A percentile compares a stretch with the other conserved stretches of the same genome.
These are phyloP conservation scores for Morbakka virulenta DNA, from an alignment of 30 jellyfish, hydroid and myxozoan species.

Conservation along the genomic window DNA sequence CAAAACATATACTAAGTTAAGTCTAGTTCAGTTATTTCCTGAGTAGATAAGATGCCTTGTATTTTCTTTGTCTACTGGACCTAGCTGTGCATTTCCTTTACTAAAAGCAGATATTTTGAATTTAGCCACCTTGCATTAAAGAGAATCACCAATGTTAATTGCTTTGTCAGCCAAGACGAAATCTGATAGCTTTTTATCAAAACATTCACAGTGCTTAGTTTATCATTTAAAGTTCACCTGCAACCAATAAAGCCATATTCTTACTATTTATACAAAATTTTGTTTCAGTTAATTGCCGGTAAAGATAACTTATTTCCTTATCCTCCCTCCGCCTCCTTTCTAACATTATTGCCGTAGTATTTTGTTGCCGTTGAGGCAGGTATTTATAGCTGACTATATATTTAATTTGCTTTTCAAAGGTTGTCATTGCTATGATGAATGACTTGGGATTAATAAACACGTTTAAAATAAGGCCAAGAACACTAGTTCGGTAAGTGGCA, in stretches of 20 bases:
- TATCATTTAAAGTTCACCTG: too few species aligned
- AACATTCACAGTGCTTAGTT: slow-evolving; percentile 2
- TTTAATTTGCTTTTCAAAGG: slow-evolving; percentile 30
- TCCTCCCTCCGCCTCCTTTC: too few species aligned
- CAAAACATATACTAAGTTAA: too few species aligned
- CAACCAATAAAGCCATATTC: too few species aligned
- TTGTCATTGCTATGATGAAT: slow-evolving; percentile 81
- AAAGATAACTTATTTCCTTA: too few species aligned
- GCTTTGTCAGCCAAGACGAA: slow-evolving; percentile 12
- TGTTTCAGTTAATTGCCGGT: too few species aligned
- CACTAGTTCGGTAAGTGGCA: slow-evolving; percentile 89
- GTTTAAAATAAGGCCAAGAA: slow-evolving; percentile 73
- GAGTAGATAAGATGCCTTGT: too few species aligned
- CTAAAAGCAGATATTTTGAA: slow-evolving; percentile 7
- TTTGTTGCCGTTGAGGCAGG: too few species aligned
- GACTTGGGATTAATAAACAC: slow-evolving; percentile 75
- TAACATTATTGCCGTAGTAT: too few species aligned
- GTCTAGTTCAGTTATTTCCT: too few species aligned
- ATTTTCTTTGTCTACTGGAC: neutral
- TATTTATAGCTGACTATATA: neutral
- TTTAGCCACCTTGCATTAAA: slow-evolving; percentile 5
- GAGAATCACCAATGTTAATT: neutral
- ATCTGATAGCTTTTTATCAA: neutral
- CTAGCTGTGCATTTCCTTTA: slow-evolving; percentile 12
- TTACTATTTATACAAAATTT: too few species aligned